Base-by-base conservation (phyloP, 2,113 vertebrate species). In the Halichoerus grypus region DNA sequence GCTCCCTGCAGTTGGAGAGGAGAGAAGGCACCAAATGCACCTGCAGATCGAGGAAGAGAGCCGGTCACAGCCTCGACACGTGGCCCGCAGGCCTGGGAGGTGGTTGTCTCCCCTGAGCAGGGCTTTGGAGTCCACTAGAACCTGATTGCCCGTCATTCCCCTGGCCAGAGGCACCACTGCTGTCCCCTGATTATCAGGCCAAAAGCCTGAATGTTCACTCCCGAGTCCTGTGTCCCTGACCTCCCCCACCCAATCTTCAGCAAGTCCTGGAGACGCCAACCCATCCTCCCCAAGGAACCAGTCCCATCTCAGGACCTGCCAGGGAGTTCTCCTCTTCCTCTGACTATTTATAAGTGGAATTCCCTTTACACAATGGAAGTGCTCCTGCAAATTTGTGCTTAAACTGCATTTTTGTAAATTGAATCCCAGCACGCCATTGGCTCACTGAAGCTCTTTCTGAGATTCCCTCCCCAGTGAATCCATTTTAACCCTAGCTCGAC, bases 401-500 rank as follows among this genome's bases (percentile, higher is more conserved):
- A 67, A 74, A 49, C 76, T 61, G 96, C 61, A 6, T 9, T 88
- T 97, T 71, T 94, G 80, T 76, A 74, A 72, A 91, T 71, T 59
- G 88, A 85, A 72, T 91, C 95, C 81, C 96, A 91, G 96, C 81
- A 42, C 0, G 1, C 88, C 91, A 0, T 10, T 77, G 96, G 80
- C 88, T 65, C 53, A 59, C 65, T 1, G 26, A 96, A 61, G n/a
- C 81, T 77, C 71, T 71, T 46, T 67, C 91, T 24, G 79, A 94
- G 85, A 79, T 11, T 33, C 76, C 65, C 76, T 90, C 15, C 53
- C 59, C 72, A 22, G 88, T 5, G 46, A 84, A 81, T 81, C 39
- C 21, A 39, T 87, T 67, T 94, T 82, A 97, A 97, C 93, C n/a
- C 81, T 69, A 15, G 21, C 31, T 77, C 76, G 42, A 55, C 42